Base-by-base conservation (phyloP, 2,888 invertebrate species). In the Lasioglossum villosulum region DNA sequence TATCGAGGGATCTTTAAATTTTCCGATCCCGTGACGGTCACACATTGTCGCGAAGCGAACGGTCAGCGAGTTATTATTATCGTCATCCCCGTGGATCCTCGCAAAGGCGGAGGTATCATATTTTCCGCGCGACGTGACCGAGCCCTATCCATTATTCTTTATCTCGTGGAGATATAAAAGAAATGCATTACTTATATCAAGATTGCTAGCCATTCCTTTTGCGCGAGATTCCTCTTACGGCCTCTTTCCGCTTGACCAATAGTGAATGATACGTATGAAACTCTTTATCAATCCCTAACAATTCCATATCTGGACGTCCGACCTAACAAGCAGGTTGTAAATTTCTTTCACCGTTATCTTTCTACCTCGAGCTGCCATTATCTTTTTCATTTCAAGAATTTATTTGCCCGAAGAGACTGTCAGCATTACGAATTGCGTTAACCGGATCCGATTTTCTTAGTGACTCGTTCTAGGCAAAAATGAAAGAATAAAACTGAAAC, bases 161-260 rank as follows among this genome's bases (percentile, higher is more conserved):
- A 95, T 95, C 94, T 94, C 86, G 89, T 87, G 86, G 90, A 93
- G 93, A 92, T 94, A 94, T 94, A 93, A 93, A 94, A 93, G 94
- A 93, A 92, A 94, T 92, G 94, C 93, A 93, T 94, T 94, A 94
- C 94, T 94, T 94, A 94, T 94, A 93, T 94, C 94, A 93, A 93
- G 93, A 94, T 94, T 93, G 92, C 92, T 91, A 90, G 90, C 90
- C 91, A 90, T 92, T 92, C 91, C 89, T 92, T 89, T 88, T 83
- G 75, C 89, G 83, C 86, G 86, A 73, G 83, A 89, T 89, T 91
- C 91, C 87, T 88, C 83, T 87, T 82, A 80, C 82, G 74, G 72
- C 81, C 83, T 88, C 83, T 83, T 82, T 85, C 86, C 87, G 82
- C 80, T 84, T 84, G 82, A 86, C 90, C 90, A 90, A 90, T 90